Evolutionary conservation across 2,888 invertebrate genomes (phyloP).

Genomic region (Lacanobia wlatinum): DNA sequence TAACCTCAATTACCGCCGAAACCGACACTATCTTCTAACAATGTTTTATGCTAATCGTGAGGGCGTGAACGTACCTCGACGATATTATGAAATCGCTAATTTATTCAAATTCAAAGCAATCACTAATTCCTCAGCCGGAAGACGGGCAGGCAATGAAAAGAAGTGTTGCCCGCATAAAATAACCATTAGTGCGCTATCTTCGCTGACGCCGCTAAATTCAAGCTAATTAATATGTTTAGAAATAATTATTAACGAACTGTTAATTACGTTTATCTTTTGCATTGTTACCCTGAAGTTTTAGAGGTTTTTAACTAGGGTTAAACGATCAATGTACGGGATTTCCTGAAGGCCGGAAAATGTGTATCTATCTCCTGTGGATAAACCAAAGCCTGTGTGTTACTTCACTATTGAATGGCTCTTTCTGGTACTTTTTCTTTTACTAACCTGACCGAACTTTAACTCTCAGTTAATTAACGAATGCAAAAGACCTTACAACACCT

Average conservation of each 20-base stretch:
- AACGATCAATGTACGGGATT: neutral
- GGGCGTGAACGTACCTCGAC: slow-evolving; percentile 46
- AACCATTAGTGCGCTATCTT: slow-evolving; percentile 55
- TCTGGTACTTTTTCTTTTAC: too few species aligned
- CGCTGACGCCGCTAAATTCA: slow-evolving; percentile 45
- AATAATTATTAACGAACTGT: slow-evolving; percentile 51
- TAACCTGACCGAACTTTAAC: neutral
- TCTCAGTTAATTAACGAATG: neutral
- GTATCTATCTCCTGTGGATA: too few species aligned
- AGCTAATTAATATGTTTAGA: slow-evolving; percentile 52
- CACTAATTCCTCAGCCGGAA: slow-evolving; percentile 60
- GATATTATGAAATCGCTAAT: slow-evolving; percentile 60
- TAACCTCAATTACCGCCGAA: slow-evolving; percentile 2
- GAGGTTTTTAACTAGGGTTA: slow-evolving; percentile 23
- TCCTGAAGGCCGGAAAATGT: neutral
- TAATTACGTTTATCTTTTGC: slow-evolving; percentile 45
- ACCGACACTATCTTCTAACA: slow-evolving; percentile 16
- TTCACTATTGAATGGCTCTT: too few species aligned
- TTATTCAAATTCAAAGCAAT: slow-evolving; percentile 54
- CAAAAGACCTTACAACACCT: slow-evolving; percentile 18
- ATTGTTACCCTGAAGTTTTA: slow-evolving; percentile 46
- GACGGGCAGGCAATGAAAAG: slow-evolving; percentile 40
- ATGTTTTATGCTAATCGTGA: slow-evolving; percentile 38
- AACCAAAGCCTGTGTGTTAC: neutral
- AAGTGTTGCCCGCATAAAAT: slow-evolving; percentile 59